Conservation (phyloP, 2,888 invertebrate genomes). For the Pediacus dermestoides region DNA sequence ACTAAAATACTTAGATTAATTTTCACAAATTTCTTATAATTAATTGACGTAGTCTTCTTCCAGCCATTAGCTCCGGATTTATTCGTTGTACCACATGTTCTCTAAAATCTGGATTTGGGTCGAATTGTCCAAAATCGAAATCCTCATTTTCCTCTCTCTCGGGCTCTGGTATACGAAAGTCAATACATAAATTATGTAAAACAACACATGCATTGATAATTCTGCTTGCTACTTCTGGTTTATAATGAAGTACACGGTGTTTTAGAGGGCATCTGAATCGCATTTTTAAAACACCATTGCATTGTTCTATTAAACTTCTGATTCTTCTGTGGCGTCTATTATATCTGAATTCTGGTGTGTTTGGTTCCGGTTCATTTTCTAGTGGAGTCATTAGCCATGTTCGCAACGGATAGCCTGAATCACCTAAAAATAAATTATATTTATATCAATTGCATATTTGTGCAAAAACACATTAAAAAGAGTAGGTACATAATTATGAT, state of each 20-base stretch:
- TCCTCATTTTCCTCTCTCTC: slow-evolving; percentile 4
- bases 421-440: too few relatives aligned
- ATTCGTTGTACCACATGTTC: too few relatives aligned
- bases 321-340: slow-evolving; percentile 8
- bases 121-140: not conserved
- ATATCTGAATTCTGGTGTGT: slow-evolving; percentile 14
- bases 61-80: slow-evolving; percentile 7
- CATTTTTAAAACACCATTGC: slow-evolving; percentile 14
- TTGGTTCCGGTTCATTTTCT: slow-evolving; percentile 12
- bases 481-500: slow-evolving; percentile 12
- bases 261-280: slow-evolving; percentile 9
- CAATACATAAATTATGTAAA: too few relatives aligned
- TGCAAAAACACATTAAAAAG: too few relatives aligned
- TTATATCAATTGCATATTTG: too few relatives aligned
- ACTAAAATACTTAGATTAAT: too few relatives aligned
- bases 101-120: not conserved
- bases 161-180: slow-evolving; percentile 2
- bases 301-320: slow-evolving; percentile 11
- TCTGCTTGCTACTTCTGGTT: slow-evolving; percentile 2
- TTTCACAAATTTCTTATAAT: too few relatives aligned
- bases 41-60: too few relatives aligned
- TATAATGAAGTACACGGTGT: slow-evolving; percentile 7
- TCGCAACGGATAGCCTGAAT: slow-evolving; percentile 16
- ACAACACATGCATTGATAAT: slow-evolving; percentile 7
- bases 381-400: slow-evolving; percentile 16